phyloP scores from a whole-genome alignment of 2,888 invertebrate genomes.

The Gonocerus acuteangulatus region DNA sequence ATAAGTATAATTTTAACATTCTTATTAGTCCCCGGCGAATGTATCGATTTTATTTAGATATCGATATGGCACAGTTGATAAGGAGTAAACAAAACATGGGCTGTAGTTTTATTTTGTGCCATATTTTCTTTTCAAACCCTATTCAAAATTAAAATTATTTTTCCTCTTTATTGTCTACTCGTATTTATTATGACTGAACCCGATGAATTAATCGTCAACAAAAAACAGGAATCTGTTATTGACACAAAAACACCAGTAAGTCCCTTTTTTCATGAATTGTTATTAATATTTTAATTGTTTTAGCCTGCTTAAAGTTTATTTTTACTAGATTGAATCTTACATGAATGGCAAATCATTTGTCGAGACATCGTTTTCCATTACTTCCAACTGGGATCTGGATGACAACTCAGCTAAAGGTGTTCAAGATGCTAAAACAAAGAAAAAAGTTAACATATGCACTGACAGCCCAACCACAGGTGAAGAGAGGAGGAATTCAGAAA shows the following conservation, averaged over 20 bases:
- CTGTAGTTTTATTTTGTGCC: conserved; percentile 4
- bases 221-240: conserved; percentile 3
- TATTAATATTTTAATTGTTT: too few species aligned
- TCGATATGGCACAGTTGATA: too few species aligned
- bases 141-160: not conserved
- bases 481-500: conserved; percentile 45
- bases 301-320: not conserved
- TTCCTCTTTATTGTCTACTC: not conserved
- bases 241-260: conserved; percentile 18
- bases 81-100: too few species aligned
- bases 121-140: not conserved
- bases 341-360: conserved; percentile 24
- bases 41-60: too few species aligned
- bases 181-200: conserved; percentile 8
- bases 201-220: conserved; percentile 10
- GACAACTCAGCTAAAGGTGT: not conserved
- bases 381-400: conserved; percentile 20
- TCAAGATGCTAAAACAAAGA: conserved; percentile 46
- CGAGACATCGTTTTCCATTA: conserved; percentile 23
- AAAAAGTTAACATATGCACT: conserved; percentile 56
- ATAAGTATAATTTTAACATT: too few species aligned
- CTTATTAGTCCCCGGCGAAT: too few species aligned
- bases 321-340: conserved; percentile 13
- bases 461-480: conserved; percentile 42
- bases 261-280: not conserved